These are phyloP conservation scores for Connochaetes taurinus DNA, from an alignment of 2,113 vertebrate species.

Conservation along the genomic window DNA sequence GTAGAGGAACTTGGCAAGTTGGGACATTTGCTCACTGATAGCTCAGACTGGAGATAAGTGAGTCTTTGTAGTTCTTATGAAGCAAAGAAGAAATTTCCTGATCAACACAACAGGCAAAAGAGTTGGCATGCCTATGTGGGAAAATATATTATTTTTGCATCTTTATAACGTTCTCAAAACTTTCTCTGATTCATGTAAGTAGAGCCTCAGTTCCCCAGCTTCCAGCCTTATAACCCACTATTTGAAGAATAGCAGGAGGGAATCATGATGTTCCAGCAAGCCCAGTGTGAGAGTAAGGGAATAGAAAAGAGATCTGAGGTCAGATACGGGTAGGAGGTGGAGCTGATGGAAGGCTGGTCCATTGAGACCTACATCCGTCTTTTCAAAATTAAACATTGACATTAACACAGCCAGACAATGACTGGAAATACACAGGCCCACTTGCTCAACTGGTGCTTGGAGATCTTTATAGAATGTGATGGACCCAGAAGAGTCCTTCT, in stretches of 20 bases:
- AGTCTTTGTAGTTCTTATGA: background rate
- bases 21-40: background rate
- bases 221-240: background rate
- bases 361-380: background rate
- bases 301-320: background rate
- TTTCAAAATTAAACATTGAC: background rate
- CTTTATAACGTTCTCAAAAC: background rate
- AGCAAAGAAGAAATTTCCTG: background rate
- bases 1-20: background rate
- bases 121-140: background rate
- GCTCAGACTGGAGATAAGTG: background rate
- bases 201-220: background rate
- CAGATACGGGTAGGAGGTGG: background rate
- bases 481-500: background rate
- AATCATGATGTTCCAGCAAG: background rate
- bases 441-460: background rate
- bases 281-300: background rate
- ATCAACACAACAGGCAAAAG: background rate
- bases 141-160: background rate
- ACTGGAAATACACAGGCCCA: background rate
- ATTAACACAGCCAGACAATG: background rate
- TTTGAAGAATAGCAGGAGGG: background rate
- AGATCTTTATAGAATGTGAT: background rate
- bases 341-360: background rate
- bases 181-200: background rate